These are phyloP conservation scores for Aspidiotus rigidus DNA, from an alignment of 2,888 invertebrate species.

Conservation along the genomic window DNA sequence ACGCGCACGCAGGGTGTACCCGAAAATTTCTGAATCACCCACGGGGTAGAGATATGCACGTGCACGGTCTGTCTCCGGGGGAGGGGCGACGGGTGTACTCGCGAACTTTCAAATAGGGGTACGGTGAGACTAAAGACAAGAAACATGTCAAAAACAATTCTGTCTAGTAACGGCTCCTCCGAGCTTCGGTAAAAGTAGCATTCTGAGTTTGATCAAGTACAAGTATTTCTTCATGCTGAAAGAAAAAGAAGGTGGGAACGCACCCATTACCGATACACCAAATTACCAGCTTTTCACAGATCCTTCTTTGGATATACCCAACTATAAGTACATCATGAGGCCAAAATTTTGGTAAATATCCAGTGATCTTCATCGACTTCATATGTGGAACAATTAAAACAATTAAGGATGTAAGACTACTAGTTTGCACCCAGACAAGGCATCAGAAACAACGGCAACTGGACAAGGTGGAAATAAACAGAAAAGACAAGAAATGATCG, in stretches of 20 bases:
- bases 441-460: no score
- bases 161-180: background rate
- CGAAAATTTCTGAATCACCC: no score
- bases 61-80: no score
- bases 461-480: no score
- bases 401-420: no score
- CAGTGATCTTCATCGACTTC: background rate
- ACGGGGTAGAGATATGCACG: no score
- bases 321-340: background rate
- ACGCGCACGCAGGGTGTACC: no score
- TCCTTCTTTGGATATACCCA: background rate
- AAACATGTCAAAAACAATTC: background rate
- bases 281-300: background rate
- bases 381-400: background rate
- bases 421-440: no score
- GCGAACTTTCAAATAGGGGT: no score
- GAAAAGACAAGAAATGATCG: no score
- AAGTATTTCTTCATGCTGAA: background rate
- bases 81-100: no score
- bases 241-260: background rate
- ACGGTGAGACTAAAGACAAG: no score
- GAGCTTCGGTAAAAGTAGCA: background rate
- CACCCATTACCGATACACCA: background rate
- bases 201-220: background rate
- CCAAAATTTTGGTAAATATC: background rate